Evolutionary conservation across 2,888 invertebrate species (phyloP), one percentile per base, ranked within the genome.

Genomic region (Andrena trimmerana): DNA sequence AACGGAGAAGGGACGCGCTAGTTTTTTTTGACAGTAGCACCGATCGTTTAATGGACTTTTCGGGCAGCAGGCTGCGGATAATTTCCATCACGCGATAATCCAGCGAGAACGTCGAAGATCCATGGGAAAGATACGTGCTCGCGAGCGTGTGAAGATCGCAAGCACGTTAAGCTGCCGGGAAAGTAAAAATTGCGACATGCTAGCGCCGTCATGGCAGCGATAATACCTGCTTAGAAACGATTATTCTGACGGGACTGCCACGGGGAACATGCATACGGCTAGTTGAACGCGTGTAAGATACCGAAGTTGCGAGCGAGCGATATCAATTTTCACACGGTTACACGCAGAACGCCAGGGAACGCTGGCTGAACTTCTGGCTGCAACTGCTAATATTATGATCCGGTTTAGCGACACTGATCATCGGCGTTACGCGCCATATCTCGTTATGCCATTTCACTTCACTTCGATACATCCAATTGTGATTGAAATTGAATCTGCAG

Each of bases 111-210:
- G 68, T 73, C 74, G 78, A 73, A 86, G 86, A 88, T 86, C 36
- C 75, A 65, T 75, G 80, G 70, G 7, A 69, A 10, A 62, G 88
- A 88, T 88, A 86, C 33, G 65, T 59, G 72, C 10, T 50, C 24
- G 57, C 13, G 79, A 80, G 79, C 81, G 84, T 86, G 86, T 72
- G 81, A 87, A 87, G 85, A 88, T 87, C 74, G 81, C 70, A 20
- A 20, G 65, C n/a, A 63, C 62, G 87, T 88, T 88, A 87, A 87
- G 78, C 65, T 71, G 65, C 42, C 13, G 67, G 29, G 86, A 67
- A 78, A 42, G 68, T 72, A 87, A 87, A 87, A 88, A 82, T 82
- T 69, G 82, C 86, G 81, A 88, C 88, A 87, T 78, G 88, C 87
- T 84, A 88, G 80, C 81, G 81, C 84, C 86, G 86, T 82, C 80